A percentile compares a stretch with the other conserved stretches of the same genome.
phyloP scores from a whole-genome alignment of 2,113 vertebrate genomes.

The Boleophthalmus pectinirostris region DNA sequence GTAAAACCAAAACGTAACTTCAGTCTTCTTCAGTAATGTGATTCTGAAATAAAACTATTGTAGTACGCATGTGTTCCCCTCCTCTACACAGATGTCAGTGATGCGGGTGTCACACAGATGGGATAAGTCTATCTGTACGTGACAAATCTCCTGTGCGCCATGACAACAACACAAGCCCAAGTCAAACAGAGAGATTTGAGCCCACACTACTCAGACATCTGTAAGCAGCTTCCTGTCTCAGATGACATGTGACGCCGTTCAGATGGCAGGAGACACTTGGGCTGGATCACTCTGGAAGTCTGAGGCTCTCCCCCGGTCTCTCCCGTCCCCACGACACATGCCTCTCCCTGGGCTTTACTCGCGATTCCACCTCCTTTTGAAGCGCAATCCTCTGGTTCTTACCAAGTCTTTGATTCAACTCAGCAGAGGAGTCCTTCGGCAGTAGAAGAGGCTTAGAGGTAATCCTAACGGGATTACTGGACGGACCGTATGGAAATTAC shows the following conservation, averaged over 20 bases:
- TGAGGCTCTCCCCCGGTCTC: not conserved
- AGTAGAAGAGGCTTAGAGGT: conserved; percentile 35
- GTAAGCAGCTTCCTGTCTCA: conserved; percentile 8
- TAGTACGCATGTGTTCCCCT: not conserved
- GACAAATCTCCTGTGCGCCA: conserved; percentile 32
- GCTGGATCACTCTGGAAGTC: conserved; percentile 2
- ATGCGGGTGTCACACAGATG: conserved; percentile 4
- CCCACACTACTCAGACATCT: conserved; percentile 16
- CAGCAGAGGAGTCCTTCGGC: conserved; percentile 25
- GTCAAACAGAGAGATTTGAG: conserved; percentile 34
- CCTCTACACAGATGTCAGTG: conserved; percentile 3
- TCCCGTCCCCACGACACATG: conserved; percentile 20
- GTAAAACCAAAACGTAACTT: too few species aligned
- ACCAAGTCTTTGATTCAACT: conserved; percentile 43
- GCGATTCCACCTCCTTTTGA: conserved; percentile 35
- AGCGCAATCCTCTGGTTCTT: conserved; percentile 44
- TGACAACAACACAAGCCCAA: conserved; percentile 24
- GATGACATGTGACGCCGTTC: not conserved
- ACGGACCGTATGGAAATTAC: conserved; percentile 67
- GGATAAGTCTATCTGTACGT: conserved; percentile 19
- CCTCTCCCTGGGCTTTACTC: conserved; percentile 49
- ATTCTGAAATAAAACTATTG: not conserved
- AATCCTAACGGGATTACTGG: conserved; percentile 58
- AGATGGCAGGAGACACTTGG: conserved; percentile 4
- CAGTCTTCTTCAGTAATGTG: not conserved